phyloP scores from a whole-genome alignment of 2,797 vertebrate genomes.

The Sebastes oblongus region DNA sequence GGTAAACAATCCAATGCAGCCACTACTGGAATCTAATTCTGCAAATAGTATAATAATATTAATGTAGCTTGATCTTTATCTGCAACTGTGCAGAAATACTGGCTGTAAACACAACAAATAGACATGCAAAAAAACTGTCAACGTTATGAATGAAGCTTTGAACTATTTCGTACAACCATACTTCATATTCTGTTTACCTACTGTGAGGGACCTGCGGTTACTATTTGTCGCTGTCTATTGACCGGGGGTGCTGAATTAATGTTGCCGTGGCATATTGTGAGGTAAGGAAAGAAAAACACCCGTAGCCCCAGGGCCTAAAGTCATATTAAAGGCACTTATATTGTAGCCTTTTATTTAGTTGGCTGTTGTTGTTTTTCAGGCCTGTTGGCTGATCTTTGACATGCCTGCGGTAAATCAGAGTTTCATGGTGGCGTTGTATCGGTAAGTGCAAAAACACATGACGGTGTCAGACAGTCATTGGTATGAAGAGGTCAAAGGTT shows the following conservation, averaged over 20 bases:
- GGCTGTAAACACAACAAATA: too few species aligned
- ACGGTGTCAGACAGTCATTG: too few species aligned
- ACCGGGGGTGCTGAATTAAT: neutral
- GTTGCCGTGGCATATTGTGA: neutral
- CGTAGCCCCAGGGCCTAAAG: neutral
- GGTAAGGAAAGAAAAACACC: neutral
- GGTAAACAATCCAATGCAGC: too few species aligned
- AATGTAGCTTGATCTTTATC: neutral
- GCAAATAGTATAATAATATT: neutral
- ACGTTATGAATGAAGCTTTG: neutral
- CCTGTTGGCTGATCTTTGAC: neutral
- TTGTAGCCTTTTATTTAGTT: neutral
- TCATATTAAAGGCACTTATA: neutral
- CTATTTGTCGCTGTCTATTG: neutral
- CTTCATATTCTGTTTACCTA: neutral
- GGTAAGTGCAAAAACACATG: too few species aligned
- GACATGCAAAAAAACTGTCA: neutral
- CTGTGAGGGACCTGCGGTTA: neutral
- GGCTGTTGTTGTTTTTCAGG: neutral
- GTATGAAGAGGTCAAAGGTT: neutral
- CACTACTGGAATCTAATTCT: too few species aligned
- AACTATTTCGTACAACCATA: too few species aligned
- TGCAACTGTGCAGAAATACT: neutral
- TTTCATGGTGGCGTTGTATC: neutral
- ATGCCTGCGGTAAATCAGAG: neutral